A percentile compares a stretch with the other conserved stretches of the same genome.
Conservation (phyloP, 2,113 vertebrate species). For the Rhinopomastus cyanomelas region DNA sequence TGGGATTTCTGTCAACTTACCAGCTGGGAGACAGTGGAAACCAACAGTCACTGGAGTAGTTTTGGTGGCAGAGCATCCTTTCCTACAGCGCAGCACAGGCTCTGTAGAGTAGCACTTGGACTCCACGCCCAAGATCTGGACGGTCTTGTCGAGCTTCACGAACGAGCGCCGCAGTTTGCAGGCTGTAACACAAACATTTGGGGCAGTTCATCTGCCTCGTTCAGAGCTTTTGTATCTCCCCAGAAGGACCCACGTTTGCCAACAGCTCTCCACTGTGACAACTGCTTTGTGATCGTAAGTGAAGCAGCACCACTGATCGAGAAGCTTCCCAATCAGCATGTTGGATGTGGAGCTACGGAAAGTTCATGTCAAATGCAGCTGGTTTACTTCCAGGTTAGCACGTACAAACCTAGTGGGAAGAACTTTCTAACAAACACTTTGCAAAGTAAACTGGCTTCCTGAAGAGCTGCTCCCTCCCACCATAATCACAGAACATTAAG, state of each 20-base stretch:
- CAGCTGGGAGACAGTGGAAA: conserved; percentile 75
- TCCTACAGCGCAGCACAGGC: conserved; percentile 39
- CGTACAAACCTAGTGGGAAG: background rate
- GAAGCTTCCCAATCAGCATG: background rate
- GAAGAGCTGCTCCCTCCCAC: background rate
- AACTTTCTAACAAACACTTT: background rate
- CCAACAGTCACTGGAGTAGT: conserved; percentile 67
- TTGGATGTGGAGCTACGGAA: background rate
- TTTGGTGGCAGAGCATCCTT: conserved; percentile 59
- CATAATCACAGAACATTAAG: too few relatives aligned
- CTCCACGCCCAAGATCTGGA: background rate
- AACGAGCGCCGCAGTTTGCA: conserved; percentile 50
- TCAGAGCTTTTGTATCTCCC: background rate
- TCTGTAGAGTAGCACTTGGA: conserved; percentile 44
- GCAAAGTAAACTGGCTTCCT: background rate
- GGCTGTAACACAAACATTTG: background rate
- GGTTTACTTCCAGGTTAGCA: background rate
- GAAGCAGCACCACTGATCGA: background rate
- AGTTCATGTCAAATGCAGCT: background rate
- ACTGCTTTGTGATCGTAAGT: background rate
- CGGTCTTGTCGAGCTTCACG: conserved; percentile 39
- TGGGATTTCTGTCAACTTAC: conserved; percentile 56
- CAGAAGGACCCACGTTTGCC: background rate
- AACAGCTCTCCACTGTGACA: background rate
- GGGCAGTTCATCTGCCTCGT: fast-evolving